Base-by-base conservation (phyloP, 2,888 invertebrate genomes). In the Mactromeris polynyma region DNA sequence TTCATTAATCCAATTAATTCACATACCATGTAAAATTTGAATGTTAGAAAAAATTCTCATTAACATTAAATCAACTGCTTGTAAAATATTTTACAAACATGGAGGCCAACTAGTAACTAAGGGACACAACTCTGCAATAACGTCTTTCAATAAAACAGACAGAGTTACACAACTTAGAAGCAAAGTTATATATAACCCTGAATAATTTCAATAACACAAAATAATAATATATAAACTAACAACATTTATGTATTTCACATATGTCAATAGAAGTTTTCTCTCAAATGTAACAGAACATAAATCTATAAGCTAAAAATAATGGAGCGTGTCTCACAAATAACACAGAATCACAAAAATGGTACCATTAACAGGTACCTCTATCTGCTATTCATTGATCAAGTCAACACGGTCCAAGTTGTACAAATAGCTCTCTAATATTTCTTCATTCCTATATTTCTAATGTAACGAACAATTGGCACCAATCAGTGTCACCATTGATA, bases 201-300 rank as follows among this genome's bases (percentile, higher is more conserved):
- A 64, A 64, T 21, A 64, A 64, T 26, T 3, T 64, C 58, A 26
- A 64, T 26, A 64, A 64, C 58, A 64, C 26, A 64, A 64, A 58
- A 58, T 51, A 46, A 46, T 26, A n/a, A 64, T n/a, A 26, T 26
- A 64, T 26, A n/a, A 64, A 64, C 58, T 64, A 64, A 64, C 58
- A 64, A 64, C 21, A 26, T 64, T 64, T 9, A 64, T 2, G 58
- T 26, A 26, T 1, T 46, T 26, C 11, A 64, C n/a, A 64, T 21
- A 64, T 64, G 3, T 26, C 58, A 64, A 64, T 26, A 64, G n/a
- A 64, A n/a, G 9, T 64, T 6, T 64, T 3, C 26, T 64, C 26
- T 64, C 26, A 64, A 64, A 64, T 64, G 9, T 64, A 64, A 64
- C 58, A 64, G 26, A 64, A 64, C n/a, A 58, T 58, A 64, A n/a